These are phyloP conservation scores for Oreohelix idahoensis DNA, from an alignment of 1,140 invertebrate genomes.

Conservation along the genomic window DNA sequence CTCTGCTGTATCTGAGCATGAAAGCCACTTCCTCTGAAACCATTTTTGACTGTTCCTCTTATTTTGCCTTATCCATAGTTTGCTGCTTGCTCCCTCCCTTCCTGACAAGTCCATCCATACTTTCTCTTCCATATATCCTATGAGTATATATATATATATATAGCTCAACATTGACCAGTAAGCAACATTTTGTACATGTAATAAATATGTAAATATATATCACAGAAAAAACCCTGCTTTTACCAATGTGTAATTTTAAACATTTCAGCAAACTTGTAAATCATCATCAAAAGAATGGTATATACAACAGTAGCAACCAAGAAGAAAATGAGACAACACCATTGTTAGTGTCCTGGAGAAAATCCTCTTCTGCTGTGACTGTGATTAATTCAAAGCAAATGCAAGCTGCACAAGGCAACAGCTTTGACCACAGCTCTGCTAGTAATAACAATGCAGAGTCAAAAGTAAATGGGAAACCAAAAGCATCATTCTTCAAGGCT, in stretches of 20 bases:
- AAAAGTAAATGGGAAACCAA: slow-evolving; percentile 42
- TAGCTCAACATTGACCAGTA: too few species aligned
- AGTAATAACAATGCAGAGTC: slow-evolving; percentile 6
- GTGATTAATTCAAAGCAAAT: slow-evolving; percentile 39
- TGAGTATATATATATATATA: too few species aligned
- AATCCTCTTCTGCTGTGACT: not conserved
- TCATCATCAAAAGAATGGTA: not conserved
- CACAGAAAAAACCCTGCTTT: not conserved
- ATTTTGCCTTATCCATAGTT: too few species aligned
- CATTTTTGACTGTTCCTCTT: too few species aligned
- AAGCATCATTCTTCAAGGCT: slow-evolving; percentile 56
- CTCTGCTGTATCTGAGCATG: too few species aligned
- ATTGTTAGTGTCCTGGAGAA: slow-evolving; percentile 6
- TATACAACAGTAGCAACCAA: not conserved
- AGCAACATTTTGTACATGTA: too few species aligned
- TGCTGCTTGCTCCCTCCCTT: too few species aligned
- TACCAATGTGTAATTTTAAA: not conserved
- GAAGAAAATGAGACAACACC: not conserved
- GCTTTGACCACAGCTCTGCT: not conserved
- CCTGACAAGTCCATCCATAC: too few species aligned
- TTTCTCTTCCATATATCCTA: too few species aligned
- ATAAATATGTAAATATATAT: not conserved
- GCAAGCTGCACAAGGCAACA: not conserved
- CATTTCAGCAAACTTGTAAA: not conserved
- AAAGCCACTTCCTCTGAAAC: too few species aligned